Percentiles rank a stretch among this genome's conserved stretches.
Evolutionary conservation across 2,888 invertebrate genomes (phyloP).

Genomic region (Rhynchonema sp.): DNA sequence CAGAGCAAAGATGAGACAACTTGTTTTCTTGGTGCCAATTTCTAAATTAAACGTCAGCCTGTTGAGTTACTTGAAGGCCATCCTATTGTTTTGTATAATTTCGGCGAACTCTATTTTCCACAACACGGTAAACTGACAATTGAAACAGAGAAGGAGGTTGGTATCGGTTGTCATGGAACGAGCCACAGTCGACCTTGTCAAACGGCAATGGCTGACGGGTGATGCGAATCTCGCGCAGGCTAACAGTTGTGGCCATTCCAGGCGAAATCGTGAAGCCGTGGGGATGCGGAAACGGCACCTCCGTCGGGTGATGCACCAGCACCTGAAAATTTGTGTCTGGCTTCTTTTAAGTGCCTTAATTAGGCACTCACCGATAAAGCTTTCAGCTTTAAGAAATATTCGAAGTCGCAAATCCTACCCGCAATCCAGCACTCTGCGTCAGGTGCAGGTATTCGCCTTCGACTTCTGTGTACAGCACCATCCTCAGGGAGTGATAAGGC

Average conservation of each 20-base stretch:
- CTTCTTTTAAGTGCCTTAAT: neutral
- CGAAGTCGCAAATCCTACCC: too few relatives aligned
- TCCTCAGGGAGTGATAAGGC: neutral
- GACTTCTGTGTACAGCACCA: neutral
- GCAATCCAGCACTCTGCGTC: neutral
- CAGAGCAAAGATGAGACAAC: too few relatives aligned
- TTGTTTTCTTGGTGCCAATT: too few relatives aligned
- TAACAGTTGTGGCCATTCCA: neutral
- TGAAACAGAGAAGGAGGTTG: too few relatives aligned
- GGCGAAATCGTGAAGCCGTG: neutral
- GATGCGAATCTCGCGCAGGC: neutral
- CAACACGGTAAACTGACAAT: too few relatives aligned
- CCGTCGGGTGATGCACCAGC: neutral
- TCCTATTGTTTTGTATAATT: too few relatives aligned
- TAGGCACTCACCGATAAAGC: neutral
- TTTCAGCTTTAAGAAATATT: too few relatives aligned
- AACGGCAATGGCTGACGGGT: neutral
- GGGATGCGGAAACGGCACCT: neutral
- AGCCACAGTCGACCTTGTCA: neutral
- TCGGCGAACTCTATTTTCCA: too few relatives aligned
- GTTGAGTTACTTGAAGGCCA: too few relatives aligned
- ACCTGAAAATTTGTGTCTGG: too few relatives aligned
- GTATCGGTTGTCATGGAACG: neutral
- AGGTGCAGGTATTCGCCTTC: neutral
- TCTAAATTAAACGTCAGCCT: too few relatives aligned